Evolutionary conservation across 2,888 invertebrate species (phyloP).

Genomic region (Zootermopsis nevadensis): DNA sequence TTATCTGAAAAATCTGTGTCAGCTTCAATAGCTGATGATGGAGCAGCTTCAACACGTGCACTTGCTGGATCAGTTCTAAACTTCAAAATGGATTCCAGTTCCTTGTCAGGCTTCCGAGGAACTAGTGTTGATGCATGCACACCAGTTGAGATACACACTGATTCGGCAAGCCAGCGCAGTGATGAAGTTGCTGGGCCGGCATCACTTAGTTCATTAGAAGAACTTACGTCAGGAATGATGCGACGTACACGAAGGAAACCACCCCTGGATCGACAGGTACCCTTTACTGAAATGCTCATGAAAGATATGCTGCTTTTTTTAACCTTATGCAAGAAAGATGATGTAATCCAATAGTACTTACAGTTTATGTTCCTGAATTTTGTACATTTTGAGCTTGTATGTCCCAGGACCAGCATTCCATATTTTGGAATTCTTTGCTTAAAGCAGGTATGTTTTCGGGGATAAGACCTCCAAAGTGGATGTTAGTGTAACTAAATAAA

Average conservation of each 20-base stretch:
- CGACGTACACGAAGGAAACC: constrained; percentile 60
- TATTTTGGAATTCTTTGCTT: too few relatives aligned
- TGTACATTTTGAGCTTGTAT: too few relatives aligned
- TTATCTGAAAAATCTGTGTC: constrained; percentile 76
- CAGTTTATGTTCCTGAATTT: too few relatives aligned
- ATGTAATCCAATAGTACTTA: too few relatives aligned
- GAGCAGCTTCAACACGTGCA: constrained; percentile 78
- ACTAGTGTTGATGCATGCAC: constrained; percentile 38
- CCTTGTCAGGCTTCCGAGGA: constrained; percentile 36
- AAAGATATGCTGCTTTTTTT: too few relatives aligned
- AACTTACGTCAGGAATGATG: constrained; percentile 61
- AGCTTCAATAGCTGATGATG: constrained; percentile 73
- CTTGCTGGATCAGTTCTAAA: constrained; percentile 81
- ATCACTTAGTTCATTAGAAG: constrained; percentile 64
- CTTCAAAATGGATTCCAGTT: constrained; percentile 67
- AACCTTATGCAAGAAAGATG: too few relatives aligned
- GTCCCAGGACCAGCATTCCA: too few relatives aligned
- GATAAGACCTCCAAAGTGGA: too few relatives aligned
- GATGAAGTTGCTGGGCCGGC: constrained; percentile 60
- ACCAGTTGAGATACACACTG: constrained; percentile 56
- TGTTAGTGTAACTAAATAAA: too few relatives aligned
- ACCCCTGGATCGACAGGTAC: constrained; percentile 58
- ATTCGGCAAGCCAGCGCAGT: constrained; percentile 54
- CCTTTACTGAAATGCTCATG: not conserved
- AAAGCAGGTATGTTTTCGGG: too few relatives aligned